These are phyloP conservation scores for Watsonalla cultraria DNA, from an alignment of 2,888 invertebrate species.

Conservation along the genomic window DNA sequence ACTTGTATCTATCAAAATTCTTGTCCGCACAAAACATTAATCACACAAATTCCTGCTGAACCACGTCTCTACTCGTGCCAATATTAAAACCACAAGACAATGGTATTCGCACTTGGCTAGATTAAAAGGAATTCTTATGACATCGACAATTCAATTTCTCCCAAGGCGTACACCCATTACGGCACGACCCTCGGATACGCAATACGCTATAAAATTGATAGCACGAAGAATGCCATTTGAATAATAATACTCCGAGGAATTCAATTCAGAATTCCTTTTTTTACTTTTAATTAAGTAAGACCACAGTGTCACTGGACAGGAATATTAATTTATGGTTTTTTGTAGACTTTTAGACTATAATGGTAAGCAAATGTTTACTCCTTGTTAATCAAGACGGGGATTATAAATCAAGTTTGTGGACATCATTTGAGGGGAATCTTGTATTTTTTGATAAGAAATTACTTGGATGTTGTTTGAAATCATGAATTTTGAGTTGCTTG, in stretches of 20 bases:
- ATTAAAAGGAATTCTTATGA: conserved; percentile 51
- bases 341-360: conserved; percentile 28
- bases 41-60: too few relatives aligned
- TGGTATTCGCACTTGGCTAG: conserved; percentile 3
- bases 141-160: conserved; percentile 49
- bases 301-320: background rate
- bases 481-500: background rate
- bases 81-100: background rate
- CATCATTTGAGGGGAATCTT: background rate
- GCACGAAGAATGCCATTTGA: conserved; percentile 1
- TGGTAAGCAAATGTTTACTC: conserved; percentile 24
- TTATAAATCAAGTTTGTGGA: background rate
- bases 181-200: background rate
- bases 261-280: conserved; percentile 29
- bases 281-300: conserved; percentile 13
- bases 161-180: background rate
- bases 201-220: conserved; percentile 4
- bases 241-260: conserved; percentile 6
- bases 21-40: too few relatives aligned
- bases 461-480: too few relatives aligned
- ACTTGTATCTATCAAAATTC: too few relatives aligned
- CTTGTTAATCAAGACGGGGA: conserved; percentile 6
- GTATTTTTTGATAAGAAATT: too few relatives aligned
- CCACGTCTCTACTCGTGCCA: background rate
- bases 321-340: conserved; percentile 1